Evolutionary conservation across 53 echinoderm and acorn worm genomes (phyloP), one percentile per base, ranked within the genome.

Genomic region (Hippasteria phrygiana): DNA sequence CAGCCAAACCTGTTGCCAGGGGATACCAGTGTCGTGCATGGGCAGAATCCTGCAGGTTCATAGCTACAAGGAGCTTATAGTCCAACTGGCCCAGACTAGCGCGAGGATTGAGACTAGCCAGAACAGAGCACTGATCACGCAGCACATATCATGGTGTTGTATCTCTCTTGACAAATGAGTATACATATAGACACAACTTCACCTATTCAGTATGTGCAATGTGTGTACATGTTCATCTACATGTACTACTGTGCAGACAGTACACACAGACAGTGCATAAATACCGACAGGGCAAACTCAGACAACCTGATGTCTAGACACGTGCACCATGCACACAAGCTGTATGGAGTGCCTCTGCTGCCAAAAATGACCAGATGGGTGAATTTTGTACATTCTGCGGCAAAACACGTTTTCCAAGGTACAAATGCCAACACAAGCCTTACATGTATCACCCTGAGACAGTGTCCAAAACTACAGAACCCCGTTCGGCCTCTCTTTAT

Each of bases 281-380:
- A 83, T 83, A 83, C 69, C 33, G 63, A 65, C 65, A 43, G 53
- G 56, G 66, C 66, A 85, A 70, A 85, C 46, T 71, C 85, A 85
- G 85, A 85, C 85, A 85, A 51, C 35, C 48, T 47, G 47, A 35
- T 85, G 85, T 85, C 85, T 85, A 69, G 85, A 85, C 85, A 85
- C 83, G 83, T 85, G 85, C 70, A 22, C 85, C 11, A 20, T 71
- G 50, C 71, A 71, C 50, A 71, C 71, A 51, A 34, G 45, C 39
- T 64, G 48, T 69, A 85, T 53, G 85, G 71, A 85, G 85, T 33
- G 85, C 70, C 85, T 45, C 35, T 28, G 26, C 76, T 50, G 33
- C 51, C 76, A 76, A 76, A 76, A 76, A n/a, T n/a, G n/a, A n/a
- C n/a, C n/a, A n/a, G n/a, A n/a, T n/a, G n/a, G n/a, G n/a, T n/a